Conservation (phyloP, 2,797 vertebrate genomes). For the Setipinna tenuifilis region DNA sequence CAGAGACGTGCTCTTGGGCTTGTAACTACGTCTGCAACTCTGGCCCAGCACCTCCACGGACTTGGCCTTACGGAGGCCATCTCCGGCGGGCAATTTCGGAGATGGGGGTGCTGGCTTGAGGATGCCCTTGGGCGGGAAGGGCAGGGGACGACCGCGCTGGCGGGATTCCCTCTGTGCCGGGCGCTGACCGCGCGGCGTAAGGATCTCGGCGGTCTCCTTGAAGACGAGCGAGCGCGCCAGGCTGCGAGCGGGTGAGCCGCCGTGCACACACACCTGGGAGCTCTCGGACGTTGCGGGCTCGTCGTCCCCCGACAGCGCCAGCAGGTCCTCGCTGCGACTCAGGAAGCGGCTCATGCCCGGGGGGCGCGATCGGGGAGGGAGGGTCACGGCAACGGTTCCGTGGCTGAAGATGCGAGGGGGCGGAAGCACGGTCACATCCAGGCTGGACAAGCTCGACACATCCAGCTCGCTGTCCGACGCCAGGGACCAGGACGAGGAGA, state of each 20-base stretch:
- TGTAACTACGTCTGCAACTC: not conserved
- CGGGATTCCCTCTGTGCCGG: not conserved
- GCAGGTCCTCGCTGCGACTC: constrained; percentile 67
- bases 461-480: constrained; percentile 81
- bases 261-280: constrained; percentile 50
- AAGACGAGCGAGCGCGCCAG: constrained; percentile 74
- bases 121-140: constrained; percentile 68
- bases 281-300: constrained; percentile 50
- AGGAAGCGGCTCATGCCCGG: constrained; percentile 58
- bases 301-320: constrained; percentile 59
- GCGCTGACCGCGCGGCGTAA: constrained; percentile 37
- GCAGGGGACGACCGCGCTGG: constrained; percentile 41
- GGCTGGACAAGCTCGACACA: constrained; percentile 69
- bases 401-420: constrained; percentile 52
- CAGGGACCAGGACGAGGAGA: constrained; percentile 67
- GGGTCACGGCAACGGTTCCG: constrained; percentile 28
- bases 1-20: constrained; percentile 48
- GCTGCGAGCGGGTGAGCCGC: constrained; percentile 64
- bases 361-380: constrained; percentile 26
- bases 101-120: constrained; percentile 75
- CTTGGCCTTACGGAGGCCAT: constrained; percentile 73
- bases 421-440: constrained; percentile 62
- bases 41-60: constrained; percentile 72
- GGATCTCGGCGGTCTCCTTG: constrained; percentile 73
- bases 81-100: constrained; percentile 45